Conservation (phyloP, 2,888 invertebrate genomes). For the Brachyopa scutellaris region DNA sequence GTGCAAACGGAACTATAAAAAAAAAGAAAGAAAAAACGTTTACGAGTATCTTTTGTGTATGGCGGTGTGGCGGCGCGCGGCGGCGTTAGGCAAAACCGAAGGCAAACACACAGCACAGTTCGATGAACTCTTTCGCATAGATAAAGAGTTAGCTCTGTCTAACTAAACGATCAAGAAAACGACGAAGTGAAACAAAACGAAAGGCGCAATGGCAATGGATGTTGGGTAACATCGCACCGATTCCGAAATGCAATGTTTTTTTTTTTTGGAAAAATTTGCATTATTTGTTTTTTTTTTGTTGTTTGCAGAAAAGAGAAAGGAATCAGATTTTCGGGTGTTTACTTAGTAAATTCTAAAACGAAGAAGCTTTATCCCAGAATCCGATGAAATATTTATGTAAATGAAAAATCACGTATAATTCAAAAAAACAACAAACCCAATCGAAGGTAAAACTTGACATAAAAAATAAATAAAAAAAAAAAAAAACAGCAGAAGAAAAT, state of each 20-base stretch:
- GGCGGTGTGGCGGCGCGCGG: background rate
- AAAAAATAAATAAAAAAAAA: conserved; percentile 35
- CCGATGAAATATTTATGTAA: background rate
- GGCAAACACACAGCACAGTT: conserved; percentile 57
- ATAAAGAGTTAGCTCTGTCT: conserved; percentile 46
- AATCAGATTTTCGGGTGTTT: background rate
- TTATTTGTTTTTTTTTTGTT: conserved; percentile 24
- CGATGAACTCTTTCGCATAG: conserved; percentile 69
- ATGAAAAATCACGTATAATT: conserved; percentile 18
- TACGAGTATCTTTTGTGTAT: conserved; percentile 23
- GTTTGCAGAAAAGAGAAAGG: conserved; percentile 60
- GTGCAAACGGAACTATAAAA: conserved; percentile 38
- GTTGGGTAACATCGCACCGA: conserved; percentile 54
- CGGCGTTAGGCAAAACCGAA: conserved; percentile 28
- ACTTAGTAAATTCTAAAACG: conserved; percentile 24
- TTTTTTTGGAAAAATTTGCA: conserved; percentile 53
- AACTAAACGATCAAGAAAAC: conserved; percentile 38
- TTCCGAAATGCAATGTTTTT: conserved; percentile 62
- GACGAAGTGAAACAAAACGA: conserved; percentile 37
- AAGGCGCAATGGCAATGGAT: conserved; percentile 31
- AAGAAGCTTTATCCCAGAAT: background rate
- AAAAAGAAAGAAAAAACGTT: conserved; percentile 29
- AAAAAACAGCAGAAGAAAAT: conserved; percentile 54
- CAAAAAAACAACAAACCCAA: conserved; percentile 20
- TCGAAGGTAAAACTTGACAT: conserved; percentile 57